Evolutionary conservation across 2,888 invertebrate genomes (phyloP), one percentile per base, ranked within the genome.

Genomic region (Cheilosia grossa): DNA sequence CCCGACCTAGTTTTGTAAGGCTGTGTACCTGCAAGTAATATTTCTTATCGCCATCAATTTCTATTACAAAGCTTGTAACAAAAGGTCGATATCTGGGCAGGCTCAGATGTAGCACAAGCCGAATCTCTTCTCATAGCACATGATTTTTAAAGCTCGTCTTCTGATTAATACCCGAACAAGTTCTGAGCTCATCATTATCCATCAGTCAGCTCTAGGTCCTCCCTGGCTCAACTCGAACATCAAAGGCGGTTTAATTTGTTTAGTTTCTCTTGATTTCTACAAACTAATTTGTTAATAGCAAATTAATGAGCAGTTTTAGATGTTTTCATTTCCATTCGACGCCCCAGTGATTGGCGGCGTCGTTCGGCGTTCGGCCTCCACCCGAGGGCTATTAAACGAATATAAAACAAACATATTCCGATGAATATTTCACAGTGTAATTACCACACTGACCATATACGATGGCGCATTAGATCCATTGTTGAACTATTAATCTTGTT

Each of bases 391-490:
- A 67, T 56, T 69, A 79, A 69, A 63, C 63, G 67, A 74, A 73
- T 79, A 79, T 67, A 85, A 85, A 85, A 85, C 83, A 85, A 85
- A 85, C 80, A 85, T 59, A 85, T 85, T 66, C 80, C 70, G 75
- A 66, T 75, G 75, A 85, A 85, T 80, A 85, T 85, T 85, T 79
- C 83, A 85, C 56, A 54, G 59, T 74, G 75, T 85, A 80, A 85
- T 85, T 85, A 85, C 83, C 73, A 63, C 54, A 63, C 69, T 79
- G 83, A 64, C 79, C 83, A 79, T 30, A 30, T 54, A 27, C 42
- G 42, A 30, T 64, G 44, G 69, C 51, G 47, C 70, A 70, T 70
- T 70, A 30, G 49, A 70, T 24, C 37, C 58, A 61, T 61, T 72
- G 72, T 61, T 42, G 51, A 27, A 61, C 61, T 61, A 85, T 85